phyloP scores from a whole-genome alignment of 2,888 invertebrate species.

The Escarpia spicata region DNA sequence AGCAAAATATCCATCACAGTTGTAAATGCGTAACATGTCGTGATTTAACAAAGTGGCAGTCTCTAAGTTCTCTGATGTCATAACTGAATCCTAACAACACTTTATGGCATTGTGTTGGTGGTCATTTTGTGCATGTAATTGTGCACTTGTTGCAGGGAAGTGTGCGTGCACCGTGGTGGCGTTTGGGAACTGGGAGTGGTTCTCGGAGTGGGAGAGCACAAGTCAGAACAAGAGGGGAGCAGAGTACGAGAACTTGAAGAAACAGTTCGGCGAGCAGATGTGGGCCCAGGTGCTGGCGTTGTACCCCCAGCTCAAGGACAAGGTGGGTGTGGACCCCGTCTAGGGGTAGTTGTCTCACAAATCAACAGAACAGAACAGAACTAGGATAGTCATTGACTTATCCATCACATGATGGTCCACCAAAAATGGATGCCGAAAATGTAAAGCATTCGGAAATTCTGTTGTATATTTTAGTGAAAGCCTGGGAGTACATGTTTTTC shows the following conservation, averaged over 20 bases:
- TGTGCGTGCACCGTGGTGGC: conserved; percentile 58
- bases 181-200: conserved; percentile 59
- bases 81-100: too few species aligned
- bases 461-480: too few species aligned
- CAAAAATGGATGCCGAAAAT: too few species aligned
- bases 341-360: neutral
- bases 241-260: conserved; percentile 60
- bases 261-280: conserved; percentile 52
- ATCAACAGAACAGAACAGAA: neutral
- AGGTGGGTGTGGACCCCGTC: conserved; percentile 39
- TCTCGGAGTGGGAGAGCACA: conserved; percentile 55
- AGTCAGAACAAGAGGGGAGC: conserved; percentile 59
- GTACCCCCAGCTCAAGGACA: conserved; percentile 59
- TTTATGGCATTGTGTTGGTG: neutral
- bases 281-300: conserved; percentile 52
- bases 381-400: neutral
- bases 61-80: too few species aligned
- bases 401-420: too few species aligned
- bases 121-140: neutral
- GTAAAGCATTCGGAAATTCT: too few species aligned
- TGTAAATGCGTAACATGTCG: too few species aligned
- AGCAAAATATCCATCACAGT: too few species aligned
- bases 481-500: too few species aligned
- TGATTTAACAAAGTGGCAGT: too few species aligned
- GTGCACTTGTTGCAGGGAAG: conserved; percentile 51